Conservation (phyloP, 53 echinoderm and acorn worm genomes). For the Arbacia lixula region DNA sequence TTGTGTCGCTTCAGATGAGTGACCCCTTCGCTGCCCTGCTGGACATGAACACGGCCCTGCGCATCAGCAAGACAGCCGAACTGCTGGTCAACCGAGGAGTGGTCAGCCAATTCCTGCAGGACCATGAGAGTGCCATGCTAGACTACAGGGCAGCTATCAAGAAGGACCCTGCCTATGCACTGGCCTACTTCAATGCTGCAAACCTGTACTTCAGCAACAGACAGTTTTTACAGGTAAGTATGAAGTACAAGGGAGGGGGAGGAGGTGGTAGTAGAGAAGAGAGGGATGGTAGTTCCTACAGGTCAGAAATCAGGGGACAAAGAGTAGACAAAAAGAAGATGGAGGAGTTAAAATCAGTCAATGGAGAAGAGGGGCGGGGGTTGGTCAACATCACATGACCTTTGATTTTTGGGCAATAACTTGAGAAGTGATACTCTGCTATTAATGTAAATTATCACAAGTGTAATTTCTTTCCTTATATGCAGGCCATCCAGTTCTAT, state of each 20-base stretch:
- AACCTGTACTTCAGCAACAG: conserved; percentile 97
- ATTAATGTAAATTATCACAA: too few relatives aligned
- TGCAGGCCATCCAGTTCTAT: conserved; percentile 88
- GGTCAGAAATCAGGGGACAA: too few relatives aligned
- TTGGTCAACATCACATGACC: too few relatives aligned
- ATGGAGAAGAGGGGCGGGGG: too few relatives aligned
- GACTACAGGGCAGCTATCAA: conserved; percentile 92
- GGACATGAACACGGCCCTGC: conserved; percentile 90
- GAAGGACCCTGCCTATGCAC: conserved; percentile 77
- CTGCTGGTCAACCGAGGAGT: conserved; percentile 95
- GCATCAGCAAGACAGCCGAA: conserved; percentile 78
- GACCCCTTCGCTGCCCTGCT: conserved; percentile 90
- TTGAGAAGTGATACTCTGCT: too few relatives aligned
- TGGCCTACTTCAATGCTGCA: conserved; percentile 97
- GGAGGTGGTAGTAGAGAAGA: too few relatives aligned
- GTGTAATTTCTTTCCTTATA: too few relatives aligned
- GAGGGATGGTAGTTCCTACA: too few relatives aligned
- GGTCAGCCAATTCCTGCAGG: conserved; percentile 91
- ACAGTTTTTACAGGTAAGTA: conserved; percentile 97
- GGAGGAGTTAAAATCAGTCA: too few relatives aligned
- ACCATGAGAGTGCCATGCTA: conserved; percentile 82
- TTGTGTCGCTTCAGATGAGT: conserved; percentile 98
- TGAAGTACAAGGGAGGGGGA: too few relatives aligned
- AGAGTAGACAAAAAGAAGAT: too few relatives aligned
- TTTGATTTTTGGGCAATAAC: too few relatives aligned